phyloP scores from a whole-genome alignment of 2,888 invertebrate species.

The Rhaphigaster nebulosa region DNA sequence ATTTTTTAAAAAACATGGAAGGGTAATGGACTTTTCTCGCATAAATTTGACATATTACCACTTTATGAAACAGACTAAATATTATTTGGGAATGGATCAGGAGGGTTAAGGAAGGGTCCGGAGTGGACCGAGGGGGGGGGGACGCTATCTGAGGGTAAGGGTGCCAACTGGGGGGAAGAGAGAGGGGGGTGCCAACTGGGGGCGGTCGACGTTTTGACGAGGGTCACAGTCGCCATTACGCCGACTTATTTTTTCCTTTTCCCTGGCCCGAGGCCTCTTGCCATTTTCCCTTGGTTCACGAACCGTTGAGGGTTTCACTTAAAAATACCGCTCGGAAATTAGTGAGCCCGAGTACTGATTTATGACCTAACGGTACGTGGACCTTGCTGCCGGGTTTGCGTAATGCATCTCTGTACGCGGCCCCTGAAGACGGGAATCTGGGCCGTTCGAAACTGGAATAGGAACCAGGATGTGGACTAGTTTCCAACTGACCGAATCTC shows the following conservation, averaged over 20 bases:
- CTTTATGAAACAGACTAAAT: background rate
- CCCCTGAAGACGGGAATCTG: slow-evolving; percentile 1
- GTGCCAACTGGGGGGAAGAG: slow-evolving; percentile 4
- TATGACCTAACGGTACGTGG: slow-evolving; percentile 26
- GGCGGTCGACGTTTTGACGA: background rate
- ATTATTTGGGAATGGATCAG: background rate
- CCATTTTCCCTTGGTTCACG: background rate
- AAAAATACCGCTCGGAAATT: slow-evolving; percentile 33
- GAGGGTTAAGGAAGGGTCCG: background rate
- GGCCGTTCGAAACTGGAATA: slow-evolving; percentile 12
- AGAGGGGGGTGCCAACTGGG: background rate
- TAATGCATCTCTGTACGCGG: slow-evolving; percentile 12
- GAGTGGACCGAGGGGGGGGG: background rate
- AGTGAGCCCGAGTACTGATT: slow-evolving; percentile 4
- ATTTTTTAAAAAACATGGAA: too few species aligned
- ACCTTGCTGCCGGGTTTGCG: background rate
- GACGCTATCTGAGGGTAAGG: background rate
- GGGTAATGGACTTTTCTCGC: background rate
- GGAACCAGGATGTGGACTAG: slow-evolving; percentile 13
- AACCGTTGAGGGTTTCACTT: slow-evolving; percentile 11
- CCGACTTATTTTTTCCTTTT: slow-evolving; percentile 1
- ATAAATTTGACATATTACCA: background rate
- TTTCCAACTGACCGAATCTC: background rate
- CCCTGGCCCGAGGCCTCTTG: background rate
- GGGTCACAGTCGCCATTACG: slow-evolving; percentile 50